A percentile compares a stretch with the other conserved stretches of the same genome.
phyloP scores from a whole-genome alignment of 2,888 invertebrate species.

The Trachelus troglodyta region DNA sequence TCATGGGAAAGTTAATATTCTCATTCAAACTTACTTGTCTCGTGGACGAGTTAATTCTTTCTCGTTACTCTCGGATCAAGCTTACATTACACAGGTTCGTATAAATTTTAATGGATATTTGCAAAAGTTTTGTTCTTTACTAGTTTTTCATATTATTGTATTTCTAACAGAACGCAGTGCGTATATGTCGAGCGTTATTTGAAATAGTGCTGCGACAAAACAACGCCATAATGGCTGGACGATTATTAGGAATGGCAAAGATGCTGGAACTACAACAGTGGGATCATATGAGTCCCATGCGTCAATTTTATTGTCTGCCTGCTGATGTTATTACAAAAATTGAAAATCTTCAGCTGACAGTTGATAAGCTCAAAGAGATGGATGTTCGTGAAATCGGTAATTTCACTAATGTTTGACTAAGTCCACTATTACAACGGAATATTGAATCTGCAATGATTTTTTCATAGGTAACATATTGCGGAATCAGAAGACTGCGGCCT shows the following conservation, averaged over 20 bases:
- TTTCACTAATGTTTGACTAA: background rate
- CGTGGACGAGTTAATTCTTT: conserved; percentile 83
- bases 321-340: conserved; percentile 84
- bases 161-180: conserved; percentile 81
- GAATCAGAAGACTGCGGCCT: conserved; percentile 79
- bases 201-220: conserved; percentile 92
- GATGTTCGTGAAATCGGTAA: conserved; percentile 86
- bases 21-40: conserved; percentile 91
- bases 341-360: conserved; percentile 79
- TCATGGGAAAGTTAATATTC: conserved; percentile 94
- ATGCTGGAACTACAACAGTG: conserved; percentile 94
- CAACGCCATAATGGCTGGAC: conserved; percentile 88
- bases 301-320: conserved; percentile 85
- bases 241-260: conserved; percentile 88
- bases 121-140: conserved; percentile 1
- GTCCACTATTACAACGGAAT: background rate
- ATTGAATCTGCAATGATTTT: conserved; percentile 5
- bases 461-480: conserved; percentile 76
- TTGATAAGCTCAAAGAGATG: conserved; percentile 88
- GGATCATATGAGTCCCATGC: conserved; percentile 86
- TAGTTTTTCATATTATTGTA: conserved; percentile 59
- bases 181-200: conserved; percentile 92
- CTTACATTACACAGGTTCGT: conserved; percentile 87
- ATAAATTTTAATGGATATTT: conserved; percentile 1
- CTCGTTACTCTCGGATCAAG: conserved; percentile 88